Evolutionary conservation across 2,113 vertebrate species (phyloP).

Genomic region (Trachemys scripta): DNA sequence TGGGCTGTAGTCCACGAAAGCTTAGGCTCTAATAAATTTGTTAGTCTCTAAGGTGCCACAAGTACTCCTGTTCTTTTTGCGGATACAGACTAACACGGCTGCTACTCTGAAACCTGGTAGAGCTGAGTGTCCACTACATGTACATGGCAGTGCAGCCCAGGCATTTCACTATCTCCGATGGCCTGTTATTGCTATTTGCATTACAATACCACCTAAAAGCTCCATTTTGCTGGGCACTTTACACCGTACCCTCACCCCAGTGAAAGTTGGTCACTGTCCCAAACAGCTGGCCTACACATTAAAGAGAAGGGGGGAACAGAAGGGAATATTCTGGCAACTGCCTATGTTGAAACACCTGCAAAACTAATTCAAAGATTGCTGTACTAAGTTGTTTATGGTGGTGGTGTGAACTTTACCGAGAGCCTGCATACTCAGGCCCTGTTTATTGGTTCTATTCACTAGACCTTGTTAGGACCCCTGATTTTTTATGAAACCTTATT

Average conservation of each 20-base stretch:
- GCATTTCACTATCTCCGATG: not conserved
- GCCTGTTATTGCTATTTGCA: not conserved
- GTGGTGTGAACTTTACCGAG: accelerated
- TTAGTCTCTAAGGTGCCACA: no score
- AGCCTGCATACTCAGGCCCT: not conserved
- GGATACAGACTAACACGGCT: no score
- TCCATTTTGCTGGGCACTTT: not conserved
- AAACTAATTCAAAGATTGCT: not conserved
- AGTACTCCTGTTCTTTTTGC: no score
- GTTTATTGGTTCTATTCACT: not conserved
- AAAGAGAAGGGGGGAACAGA: not conserved
- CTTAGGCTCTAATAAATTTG: no score
- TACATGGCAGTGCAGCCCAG: not conserved
- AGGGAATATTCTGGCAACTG: not conserved
- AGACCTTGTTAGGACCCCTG: not conserved
- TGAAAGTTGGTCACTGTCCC: not conserved
- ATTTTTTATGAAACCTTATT: not conserved
- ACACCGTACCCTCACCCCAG: not conserved
- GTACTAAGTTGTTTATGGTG: not conserved
- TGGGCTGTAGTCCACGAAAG: no score
- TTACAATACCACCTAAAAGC: not conserved
- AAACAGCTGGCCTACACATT: not conserved
- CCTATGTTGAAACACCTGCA: not conserved
- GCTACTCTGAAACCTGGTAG: no score
- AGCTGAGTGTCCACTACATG: accelerated